Evolutionary conservation across 1,140 invertebrate genomes (phyloP), one percentile per base, ranked within the genome.

Genomic region (Sinonovacula constricta): DNA sequence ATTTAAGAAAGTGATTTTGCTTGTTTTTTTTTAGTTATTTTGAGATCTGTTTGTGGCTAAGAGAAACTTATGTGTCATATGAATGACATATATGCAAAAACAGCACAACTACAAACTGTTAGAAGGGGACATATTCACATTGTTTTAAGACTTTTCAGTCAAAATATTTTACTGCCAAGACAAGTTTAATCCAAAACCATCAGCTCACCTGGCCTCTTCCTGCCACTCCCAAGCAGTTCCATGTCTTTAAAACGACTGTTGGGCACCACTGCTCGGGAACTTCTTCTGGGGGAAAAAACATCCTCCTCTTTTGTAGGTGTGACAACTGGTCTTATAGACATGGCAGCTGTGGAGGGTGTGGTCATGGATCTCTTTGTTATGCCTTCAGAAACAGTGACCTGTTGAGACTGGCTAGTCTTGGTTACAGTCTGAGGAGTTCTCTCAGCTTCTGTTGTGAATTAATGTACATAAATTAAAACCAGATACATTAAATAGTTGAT

Each of bases 231-330:
- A n/a, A 76, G 39, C 39, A 45, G 18, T 18, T 45, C 72, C 72
- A 76, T 76, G 49, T 76, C 72, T 49, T 67, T 76, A 49, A 53
- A 76, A 45, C 72, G 15, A 59, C 60, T 76, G 53, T 76, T 76
- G n/a, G 72, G 72, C 28, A 76, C 53, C 1, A 67, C 63, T 12
- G 72, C 63, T 66, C 72, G 51, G n/a, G 72, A 66, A 31, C 72
- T 76, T 36, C 72, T 10, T 49, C 72, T 66, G 1, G 72, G 72
- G 49, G 72, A 76, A 18, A 57, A 15, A 4, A 59, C 22, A 3
- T 65, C 62, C 18, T 18, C 33, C 57, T 28, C 26, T 3, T n/a
- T 45, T 45, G 39, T 7, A 45, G 39, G 7, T 10, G 39, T 45
- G 39, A 45, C 39, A 10, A 18, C 39, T 45, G 39, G 7, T 45